Evolutionary conservation across 2,888 invertebrate species (phyloP).

Genomic region (Meandrusa payeni): DNA sequence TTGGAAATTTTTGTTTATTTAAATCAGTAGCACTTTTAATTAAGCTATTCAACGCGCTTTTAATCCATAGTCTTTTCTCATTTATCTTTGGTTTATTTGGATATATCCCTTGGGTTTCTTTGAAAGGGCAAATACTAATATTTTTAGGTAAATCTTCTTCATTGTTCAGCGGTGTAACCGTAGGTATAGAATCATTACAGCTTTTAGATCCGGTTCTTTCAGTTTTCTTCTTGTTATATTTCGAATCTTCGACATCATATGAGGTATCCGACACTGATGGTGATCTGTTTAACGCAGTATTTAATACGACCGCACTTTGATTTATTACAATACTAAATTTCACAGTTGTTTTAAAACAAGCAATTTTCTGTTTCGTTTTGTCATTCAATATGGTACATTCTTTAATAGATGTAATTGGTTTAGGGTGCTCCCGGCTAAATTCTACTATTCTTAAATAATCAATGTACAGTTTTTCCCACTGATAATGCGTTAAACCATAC

Average conservation of each 20-base stretch:
- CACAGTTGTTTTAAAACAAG: slow-evolving; percentile 50
- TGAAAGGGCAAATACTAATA: too few species aligned
- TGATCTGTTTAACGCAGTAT: neutral
- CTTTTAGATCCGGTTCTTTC: neutral
- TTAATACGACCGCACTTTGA: slow-evolving; percentile 1
- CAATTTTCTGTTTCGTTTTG: slow-evolving; percentile 21
- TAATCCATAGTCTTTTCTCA: slow-evolving; percentile 18
- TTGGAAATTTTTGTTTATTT: slow-evolving; percentile 25
- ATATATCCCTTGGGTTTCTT: too few species aligned
- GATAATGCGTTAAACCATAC: slow-evolving; percentile 49
- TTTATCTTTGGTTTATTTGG: neutral
- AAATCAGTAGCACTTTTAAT: slow-evolving; percentile 13
- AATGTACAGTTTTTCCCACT: slow-evolving; percentile 48
- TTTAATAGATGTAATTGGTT: slow-evolving; percentile 35
- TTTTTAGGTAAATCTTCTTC: too few species aligned
- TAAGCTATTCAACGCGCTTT: neutral
- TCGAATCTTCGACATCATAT: slow-evolving; percentile 17
- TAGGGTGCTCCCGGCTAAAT: slow-evolving; percentile 28
- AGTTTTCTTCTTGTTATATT: slow-evolving; percentile 3
- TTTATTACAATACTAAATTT: slow-evolving; percentile 38
- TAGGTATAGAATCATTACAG: too few species aligned
- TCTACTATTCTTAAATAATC: slow-evolving; percentile 45
- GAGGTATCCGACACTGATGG: neutral
- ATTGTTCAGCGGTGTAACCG: too few species aligned
- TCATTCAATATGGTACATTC: slow-evolving; percentile 53